These are phyloP conservation scores for Monochamus saltuarius DNA, from an alignment of 1,140 invertebrate species.

Conservation along the genomic window DNA sequence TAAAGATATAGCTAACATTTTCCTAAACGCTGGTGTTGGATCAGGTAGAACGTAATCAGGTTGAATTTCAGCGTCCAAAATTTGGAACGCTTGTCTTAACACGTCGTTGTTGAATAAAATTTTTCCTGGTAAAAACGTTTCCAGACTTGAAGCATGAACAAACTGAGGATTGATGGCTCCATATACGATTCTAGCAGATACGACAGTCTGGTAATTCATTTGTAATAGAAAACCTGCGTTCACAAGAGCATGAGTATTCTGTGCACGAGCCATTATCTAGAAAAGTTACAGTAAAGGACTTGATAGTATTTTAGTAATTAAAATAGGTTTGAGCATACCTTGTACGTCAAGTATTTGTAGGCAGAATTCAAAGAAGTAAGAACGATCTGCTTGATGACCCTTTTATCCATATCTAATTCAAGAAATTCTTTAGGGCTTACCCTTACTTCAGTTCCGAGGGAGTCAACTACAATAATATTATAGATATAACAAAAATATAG, in stretches of 20 bases:
- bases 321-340: conserved; percentile 50
- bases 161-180: conserved; percentile 72
- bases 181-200: conserved; percentile 52
- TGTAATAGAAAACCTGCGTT: conserved; percentile 78
- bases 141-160: conserved; percentile 68
- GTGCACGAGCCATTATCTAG: conserved; percentile 67
- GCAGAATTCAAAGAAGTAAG: conserved; percentile 45
- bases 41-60: conserved; percentile 65
- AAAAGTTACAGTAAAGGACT: background rate
- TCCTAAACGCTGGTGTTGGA: conserved; percentile 65
- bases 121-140: conserved; percentile 62
- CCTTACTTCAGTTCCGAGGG: conserved; percentile 26
- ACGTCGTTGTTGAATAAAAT: conserved; percentile 55
- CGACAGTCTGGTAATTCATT: conserved; percentile 46
- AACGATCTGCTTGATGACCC: conserved; percentile 60
- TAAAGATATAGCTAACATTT: conserved; percentile 64
- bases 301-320: too few species aligned
- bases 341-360: conserved; percentile 58
- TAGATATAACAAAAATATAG: background rate
- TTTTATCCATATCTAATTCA: conserved; percentile 61
- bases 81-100: conserved; percentile 59
- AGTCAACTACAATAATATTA: conserved; percentile 34
- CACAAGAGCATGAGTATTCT: conserved; percentile 82
- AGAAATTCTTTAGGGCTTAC: conserved; percentile 59
- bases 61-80: conserved; percentile 61